Evolutionary conservation across 2,888 invertebrate genomes (phyloP), one percentile per base, ranked within the genome.

Genomic region (Nomada hirtipes): DNA sequence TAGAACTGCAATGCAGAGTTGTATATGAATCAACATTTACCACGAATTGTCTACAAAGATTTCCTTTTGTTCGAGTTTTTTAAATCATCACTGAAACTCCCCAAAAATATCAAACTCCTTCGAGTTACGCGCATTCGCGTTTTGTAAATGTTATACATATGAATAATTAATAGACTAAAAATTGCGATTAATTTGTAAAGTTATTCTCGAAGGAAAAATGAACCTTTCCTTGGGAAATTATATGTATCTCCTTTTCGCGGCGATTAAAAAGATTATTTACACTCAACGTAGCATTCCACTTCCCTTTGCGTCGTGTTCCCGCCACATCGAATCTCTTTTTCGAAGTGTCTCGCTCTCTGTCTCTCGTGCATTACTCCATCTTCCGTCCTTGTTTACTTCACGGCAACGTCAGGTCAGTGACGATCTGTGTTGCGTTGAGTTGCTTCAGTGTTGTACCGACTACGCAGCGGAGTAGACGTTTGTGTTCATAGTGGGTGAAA

Each of bases 391-490:
- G 50, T 79, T n/a, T 13, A 44, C 36, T 29, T 47, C 20, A 13
- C 63, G 20, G 64, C 29, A 52, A 68, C 77, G 76, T 86, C 82
- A 78, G 72, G 72, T 65, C 29, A 55, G 79, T 65, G 74, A 75
- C 76, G 61, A 42, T 69, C 63, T 42, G 59, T 61, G 74, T 76
- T 83, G 74, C 57, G 64, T 47, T 10, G 53, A 74, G 67, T 75
- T 74, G n/a, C 20, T 80, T 88, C 88, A 91, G 91, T 92, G 87
- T 87, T 87, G 84, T 88, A 86, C 86, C 84, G 88, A 87, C 89
- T 86, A 86, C 86, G 86, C 79, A 81, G 88, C 83, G 80, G 76
- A 83, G 65, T 70, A 42, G 84, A 42, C 61, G 65, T 65, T 60
- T 44, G 15, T 13, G 42, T n/a, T 0, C 50, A 18, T 11, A 29